A percentile compares a stretch with the other conserved stretches of the same genome.
phyloP scores from a whole-genome alignment of 2,113 vertebrate genomes.

The Crypturellus undulatus region DNA sequence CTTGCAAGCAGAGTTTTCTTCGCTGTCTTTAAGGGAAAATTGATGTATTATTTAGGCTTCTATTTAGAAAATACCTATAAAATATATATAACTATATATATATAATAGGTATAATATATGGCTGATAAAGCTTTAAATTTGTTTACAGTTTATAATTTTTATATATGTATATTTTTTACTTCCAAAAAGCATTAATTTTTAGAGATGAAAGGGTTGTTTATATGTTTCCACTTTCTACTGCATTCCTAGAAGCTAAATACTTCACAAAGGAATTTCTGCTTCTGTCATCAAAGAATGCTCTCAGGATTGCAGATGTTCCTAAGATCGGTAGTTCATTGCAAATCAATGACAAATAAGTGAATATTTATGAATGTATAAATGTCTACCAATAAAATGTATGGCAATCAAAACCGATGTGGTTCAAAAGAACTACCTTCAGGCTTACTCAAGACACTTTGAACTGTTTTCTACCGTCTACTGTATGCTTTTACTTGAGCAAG shows the following conservation, averaged over 20 bases:
- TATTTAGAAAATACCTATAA: neutral
- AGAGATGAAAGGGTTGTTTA: neutral
- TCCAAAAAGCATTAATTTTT: neutral
- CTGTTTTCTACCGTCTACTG: neutral
- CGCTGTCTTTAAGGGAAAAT: neutral
- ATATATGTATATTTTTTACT: neutral
- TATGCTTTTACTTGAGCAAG: neutral
- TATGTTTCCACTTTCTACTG: neutral
- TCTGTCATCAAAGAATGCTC: neutral
- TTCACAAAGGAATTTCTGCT: neutral
- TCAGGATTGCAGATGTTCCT: neutral
- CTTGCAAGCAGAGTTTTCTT: neutral
- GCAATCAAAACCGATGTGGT: neutral
- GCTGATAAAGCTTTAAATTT: rapidly evolving
- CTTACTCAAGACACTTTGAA: neutral
- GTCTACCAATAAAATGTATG: neutral
- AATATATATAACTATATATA: too few species aligned
- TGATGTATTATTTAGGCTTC: neutral
- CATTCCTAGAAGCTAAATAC: neutral
- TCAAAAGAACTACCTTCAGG: neutral
- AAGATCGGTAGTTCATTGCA: neutral
- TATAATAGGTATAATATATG: neutral
- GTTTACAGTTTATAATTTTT: neutral
- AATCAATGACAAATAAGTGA: neutral
- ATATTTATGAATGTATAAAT: neutral